Evolutionary conservation across 2,797 vertebrate genomes (phyloP), one percentile per base, ranked within the genome.

Genomic region (Squalus acanthias): DNA sequence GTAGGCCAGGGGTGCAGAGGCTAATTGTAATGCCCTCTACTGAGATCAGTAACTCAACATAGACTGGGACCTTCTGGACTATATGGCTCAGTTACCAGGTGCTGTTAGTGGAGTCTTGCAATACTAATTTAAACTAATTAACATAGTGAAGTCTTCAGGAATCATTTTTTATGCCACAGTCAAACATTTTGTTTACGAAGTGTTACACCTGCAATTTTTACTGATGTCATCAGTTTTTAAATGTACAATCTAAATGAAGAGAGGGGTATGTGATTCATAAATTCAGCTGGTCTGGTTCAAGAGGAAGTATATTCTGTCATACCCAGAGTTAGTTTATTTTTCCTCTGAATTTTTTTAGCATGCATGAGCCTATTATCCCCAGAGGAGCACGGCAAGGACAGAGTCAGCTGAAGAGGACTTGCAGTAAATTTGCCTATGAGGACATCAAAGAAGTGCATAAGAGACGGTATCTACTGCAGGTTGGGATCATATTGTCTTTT

Each of bases 381-480:
- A 97, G 99, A 97, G 99, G 99, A 97, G 99, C 99, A 0, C 97
- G 99, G 67, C 99, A 99, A 96, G 99, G 99, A 69, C 99, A 99
- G 96, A 99, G 99, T 97, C 99, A 99, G 9, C 98, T 99, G 96
- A 99, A 99, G 98, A 98, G 99, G 96, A 99, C 98, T 0, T 99
- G 99, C 97, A 99, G 99, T 97, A 99, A 99, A 97, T 99, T 99
- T 12, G 99, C 99, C 1, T 99, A 99, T 91, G 99, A 99, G 97
- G 99, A 99, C 97, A 99, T 99, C 97, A 99, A 99, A 97, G 99
- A 99, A 97, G 99, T 99, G 15, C 99, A 99, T 97, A 99, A 99
- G 97, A 98, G 99, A 96, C 98, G 99, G 96, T 99, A 99, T 96
- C 98, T 99, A 96, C 98, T 99, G 96, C 99, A 99, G 99, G 99